Evolutionary conservation across 2,113 vertebrate genomes (phyloP).

Genomic region (Rhea pennata): DNA sequence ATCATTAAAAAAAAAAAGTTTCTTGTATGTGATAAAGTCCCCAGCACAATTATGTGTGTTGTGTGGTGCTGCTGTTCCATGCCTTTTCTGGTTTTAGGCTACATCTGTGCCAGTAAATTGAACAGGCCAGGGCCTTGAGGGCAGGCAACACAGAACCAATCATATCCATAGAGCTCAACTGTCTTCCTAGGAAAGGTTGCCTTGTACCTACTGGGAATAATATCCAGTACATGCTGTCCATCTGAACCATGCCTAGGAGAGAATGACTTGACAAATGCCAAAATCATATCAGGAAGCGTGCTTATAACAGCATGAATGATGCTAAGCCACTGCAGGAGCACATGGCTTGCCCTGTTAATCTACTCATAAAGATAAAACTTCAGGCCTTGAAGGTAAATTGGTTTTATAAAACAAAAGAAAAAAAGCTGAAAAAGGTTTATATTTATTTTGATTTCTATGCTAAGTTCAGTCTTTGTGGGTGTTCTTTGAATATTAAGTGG

Average conservation of each 20-base stretch:
- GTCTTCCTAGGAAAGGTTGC: background rate
- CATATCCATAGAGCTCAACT: background rate
- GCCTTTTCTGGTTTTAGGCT: background rate
- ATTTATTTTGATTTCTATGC: background rate
- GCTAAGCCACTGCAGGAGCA: background rate
- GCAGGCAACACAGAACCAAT: background rate
- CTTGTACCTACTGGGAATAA: background rate
- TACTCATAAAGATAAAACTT: background rate
- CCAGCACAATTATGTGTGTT: background rate
- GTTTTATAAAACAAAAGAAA: background rate
- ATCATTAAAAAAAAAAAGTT: slow-evolving; percentile 6
- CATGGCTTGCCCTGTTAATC: background rate
- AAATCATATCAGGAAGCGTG: background rate
- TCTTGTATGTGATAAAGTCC: background rate
- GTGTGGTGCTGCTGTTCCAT: background rate
- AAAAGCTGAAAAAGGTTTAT: background rate
- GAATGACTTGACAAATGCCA: background rate
- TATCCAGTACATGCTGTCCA: background rate
- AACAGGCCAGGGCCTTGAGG: background rate
- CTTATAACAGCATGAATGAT: background rate
- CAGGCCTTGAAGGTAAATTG: background rate
- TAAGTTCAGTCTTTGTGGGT: background rate
- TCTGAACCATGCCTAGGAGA: background rate
- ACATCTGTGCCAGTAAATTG: background rate
- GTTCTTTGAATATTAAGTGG: background rate